A percentile compares a stretch with the other conserved stretches of the same genome.
Evolutionary conservation across 2,797 vertebrate species (phyloP).

Genomic region (Netta rufina): DNA sequence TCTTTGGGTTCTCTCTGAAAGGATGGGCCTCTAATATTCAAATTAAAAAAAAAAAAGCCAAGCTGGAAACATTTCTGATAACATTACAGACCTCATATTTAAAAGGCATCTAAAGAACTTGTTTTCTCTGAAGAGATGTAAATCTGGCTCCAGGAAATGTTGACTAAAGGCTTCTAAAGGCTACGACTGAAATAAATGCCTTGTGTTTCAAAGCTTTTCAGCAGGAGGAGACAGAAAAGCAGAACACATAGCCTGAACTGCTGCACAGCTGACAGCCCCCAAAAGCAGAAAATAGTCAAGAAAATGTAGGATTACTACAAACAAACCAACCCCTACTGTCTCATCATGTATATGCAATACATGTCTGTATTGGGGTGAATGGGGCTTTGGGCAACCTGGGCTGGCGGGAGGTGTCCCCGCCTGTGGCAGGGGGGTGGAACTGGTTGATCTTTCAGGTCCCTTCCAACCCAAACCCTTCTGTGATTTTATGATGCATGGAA

Average conservation of each 20-base stretch:
- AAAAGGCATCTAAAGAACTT: not conserved
- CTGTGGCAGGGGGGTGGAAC: no score
- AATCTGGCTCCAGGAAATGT: not conserved
- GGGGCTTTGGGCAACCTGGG: no score
- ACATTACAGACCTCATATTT: not conserved
- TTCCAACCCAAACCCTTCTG: no score
- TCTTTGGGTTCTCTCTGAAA: not conserved
- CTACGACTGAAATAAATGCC: not conserved
- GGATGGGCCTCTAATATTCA: not conserved
- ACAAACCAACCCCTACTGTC: not conserved
- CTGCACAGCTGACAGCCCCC: not conserved
- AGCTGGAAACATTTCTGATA: not conserved
- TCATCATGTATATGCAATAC: not conserved
- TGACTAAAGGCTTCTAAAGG: not conserved
- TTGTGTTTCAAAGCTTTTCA: not conserved
- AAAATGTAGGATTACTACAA: not conserved
- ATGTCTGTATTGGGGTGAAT: not conserved
- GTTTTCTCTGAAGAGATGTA: slow-evolving; percentile 15
- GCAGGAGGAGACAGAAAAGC: not conserved
- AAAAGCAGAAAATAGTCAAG: not conserved
- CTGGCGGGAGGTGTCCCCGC: no score
- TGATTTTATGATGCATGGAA: not conserved
- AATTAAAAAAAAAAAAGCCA: not conserved
- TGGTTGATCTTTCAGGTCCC: no score
- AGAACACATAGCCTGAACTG: not conserved